A percentile compares a stretch with the other conserved stretches of the same genome.
These are phyloP conservation scores for Sebastiscus tertius DNA, from an alignment of 2,797 vertebrate species.

Conservation along the genomic window DNA sequence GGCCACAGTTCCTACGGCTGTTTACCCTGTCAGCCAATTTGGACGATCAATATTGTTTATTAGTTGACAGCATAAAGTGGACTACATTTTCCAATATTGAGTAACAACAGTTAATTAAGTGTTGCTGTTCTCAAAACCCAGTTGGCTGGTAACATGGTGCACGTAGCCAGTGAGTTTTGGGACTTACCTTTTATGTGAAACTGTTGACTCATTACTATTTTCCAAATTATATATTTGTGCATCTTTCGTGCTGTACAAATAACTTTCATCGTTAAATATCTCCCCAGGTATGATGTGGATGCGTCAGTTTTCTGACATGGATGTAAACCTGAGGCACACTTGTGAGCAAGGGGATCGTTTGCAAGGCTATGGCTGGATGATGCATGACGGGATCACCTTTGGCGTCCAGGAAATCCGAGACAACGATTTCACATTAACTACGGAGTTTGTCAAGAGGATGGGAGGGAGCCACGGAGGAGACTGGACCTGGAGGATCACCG, in stretches of 20 bases:
- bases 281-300: constrained; percentile 94
- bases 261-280: not conserved
- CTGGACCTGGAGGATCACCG: constrained; percentile 96
- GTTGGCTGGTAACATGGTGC: not conserved
- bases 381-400: constrained; percentile 92
- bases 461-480: constrained; percentile 94
- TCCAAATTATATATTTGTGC: not conserved
- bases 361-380: constrained; percentile 90
- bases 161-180: not conserved
- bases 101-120: constrained; percentile 4
- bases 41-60: constrained; percentile 31
- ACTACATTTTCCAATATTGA: constrained; percentile 17
- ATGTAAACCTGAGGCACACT: constrained; percentile 88
- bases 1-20: not conserved
- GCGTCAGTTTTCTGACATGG: constrained; percentile 84
- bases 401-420: constrained; percentile 92
- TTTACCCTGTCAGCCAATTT: constrained; percentile 28
- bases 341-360: constrained; percentile 91
- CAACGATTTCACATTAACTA: constrained; percentile 85
- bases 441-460: constrained; percentile 91
- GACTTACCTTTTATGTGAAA: not conserved
- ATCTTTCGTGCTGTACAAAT: not conserved
- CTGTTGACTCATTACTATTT: not conserved
- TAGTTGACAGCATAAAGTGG: constrained; percentile 13
- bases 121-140: constrained; percentile 9